phyloP scores from a whole-genome alignment of 1,140 invertebrate genomes.

The Calycopis cecrops region DNA sequence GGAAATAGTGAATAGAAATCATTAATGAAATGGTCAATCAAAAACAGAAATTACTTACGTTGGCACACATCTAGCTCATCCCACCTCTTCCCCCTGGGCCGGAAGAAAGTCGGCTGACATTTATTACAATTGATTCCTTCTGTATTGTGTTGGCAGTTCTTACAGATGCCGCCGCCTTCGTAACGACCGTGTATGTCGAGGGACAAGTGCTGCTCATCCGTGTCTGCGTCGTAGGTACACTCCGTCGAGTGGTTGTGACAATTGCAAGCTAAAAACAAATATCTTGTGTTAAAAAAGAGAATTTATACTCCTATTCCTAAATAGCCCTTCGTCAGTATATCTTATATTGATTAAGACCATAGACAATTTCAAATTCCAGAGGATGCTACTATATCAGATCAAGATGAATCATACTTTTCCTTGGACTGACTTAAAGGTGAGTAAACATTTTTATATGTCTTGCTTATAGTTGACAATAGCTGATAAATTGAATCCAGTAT shows the following conservation, averaged over 20 bases:
- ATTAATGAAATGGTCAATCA: conserved; percentile 23
- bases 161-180: conserved; percentile 94
- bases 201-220: conserved; percentile 86
- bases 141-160: conserved; percentile 95
- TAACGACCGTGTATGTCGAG: conserved; percentile 94
- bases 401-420: no score
- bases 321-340: no score
- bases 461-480: no score
- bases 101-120: conserved; percentile 90
- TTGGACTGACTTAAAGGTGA: no score
- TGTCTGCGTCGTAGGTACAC: conserved; percentile 90
- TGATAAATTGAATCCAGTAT: no score
- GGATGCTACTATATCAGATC: no score
- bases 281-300: background rate
- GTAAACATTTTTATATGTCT: no score
- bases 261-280: conserved; percentile 88
- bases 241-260: conserved; percentile 95
- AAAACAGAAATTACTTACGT: conserved; percentile 57
- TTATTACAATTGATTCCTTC: conserved; percentile 98
- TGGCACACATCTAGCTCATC: conserved; percentile 95
- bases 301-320: no score
- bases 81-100: conserved; percentile 86
- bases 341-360: no score
- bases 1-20: no score
- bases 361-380: no score